Conservation (phyloP, 2,113 vertebrate genomes). For the Cercopithecus mona region DNA sequence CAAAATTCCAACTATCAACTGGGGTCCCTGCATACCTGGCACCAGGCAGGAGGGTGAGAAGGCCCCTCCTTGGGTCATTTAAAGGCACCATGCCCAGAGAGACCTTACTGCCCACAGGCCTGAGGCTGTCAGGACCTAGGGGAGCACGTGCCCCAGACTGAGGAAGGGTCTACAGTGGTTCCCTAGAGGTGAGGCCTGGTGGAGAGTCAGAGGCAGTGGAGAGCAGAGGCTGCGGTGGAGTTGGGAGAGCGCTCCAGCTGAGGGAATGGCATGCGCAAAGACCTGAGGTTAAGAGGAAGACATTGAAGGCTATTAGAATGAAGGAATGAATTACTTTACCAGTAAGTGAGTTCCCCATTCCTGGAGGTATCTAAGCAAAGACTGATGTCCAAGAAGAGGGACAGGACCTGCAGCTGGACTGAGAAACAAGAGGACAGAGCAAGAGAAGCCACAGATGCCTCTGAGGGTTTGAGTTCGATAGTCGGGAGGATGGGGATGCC, state of each 20-base stretch:
- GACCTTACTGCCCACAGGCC: fast-evolving
- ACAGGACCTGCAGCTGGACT: not conserved
- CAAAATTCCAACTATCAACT: fast-evolving
- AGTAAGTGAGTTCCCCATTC: not conserved
- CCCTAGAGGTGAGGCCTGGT: too few species aligned
- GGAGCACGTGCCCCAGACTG: not conserved
- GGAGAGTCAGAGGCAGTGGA: not conserved
- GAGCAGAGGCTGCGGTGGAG: not conserved
- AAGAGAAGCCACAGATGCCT: not conserved
- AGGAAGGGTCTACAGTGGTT: too few species aligned
- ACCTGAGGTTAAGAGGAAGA: not conserved
- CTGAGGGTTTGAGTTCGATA: fast-evolving
- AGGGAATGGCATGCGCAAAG: not conserved
- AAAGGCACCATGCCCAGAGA: not conserved
- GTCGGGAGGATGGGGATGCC: not conserved
- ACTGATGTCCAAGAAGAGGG: not conserved
- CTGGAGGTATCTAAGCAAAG: not conserved
- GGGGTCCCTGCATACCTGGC: too few species aligned
- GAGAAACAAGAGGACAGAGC: not conserved
- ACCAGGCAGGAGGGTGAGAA: not conserved
- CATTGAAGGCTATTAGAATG: not conserved
- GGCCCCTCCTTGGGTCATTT: not conserved
- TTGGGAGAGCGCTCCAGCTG: not conserved
- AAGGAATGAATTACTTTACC: not conserved
- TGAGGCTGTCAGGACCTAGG: too few species aligned